A percentile compares a stretch with the other conserved stretches of the same genome.
phyloP scores from a whole-genome alignment of 2,113 vertebrate genomes.

The Lophotis ruficrista region DNA sequence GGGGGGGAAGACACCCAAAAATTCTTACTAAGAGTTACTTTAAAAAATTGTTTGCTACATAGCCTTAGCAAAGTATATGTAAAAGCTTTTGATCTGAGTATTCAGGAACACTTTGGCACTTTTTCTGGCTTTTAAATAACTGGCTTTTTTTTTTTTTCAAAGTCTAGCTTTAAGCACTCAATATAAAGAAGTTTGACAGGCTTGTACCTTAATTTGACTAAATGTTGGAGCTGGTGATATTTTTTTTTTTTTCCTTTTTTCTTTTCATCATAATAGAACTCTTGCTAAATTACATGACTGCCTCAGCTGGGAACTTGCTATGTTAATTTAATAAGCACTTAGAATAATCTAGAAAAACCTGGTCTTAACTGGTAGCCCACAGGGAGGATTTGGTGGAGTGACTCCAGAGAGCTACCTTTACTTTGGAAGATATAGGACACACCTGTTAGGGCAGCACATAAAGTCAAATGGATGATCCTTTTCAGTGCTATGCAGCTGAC shows the following conservation, averaged over 20 bases:
- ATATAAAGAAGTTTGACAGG: neutral
- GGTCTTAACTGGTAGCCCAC: neutral
- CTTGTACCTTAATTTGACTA: slow-evolving; percentile 20
- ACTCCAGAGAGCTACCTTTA: neutral
- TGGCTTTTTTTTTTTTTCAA: neutral
- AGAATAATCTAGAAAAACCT: slow-evolving; percentile 25
- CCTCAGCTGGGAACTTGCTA: neutral
- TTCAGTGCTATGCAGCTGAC: neutral
- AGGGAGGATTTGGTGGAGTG: neutral
- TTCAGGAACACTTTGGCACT: neutral
- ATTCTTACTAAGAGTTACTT: neutral
- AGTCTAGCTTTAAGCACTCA: neutral
- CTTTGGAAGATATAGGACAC: neutral
- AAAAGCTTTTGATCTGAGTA: neutral
- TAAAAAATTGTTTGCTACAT: neutral
- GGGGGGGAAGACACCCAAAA: neutral
- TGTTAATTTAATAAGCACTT: slow-evolving; percentile 26
- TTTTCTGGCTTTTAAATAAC: neutral
- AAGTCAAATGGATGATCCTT: neutral
- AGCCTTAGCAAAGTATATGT: neutral
- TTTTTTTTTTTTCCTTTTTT: neutral
- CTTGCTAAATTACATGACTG: neutral
- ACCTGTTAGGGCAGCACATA: neutral
- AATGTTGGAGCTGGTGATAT: neutral
- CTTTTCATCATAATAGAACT: neutral